Percentiles rank a stretch among this genome's conserved stretches.
Conservation (phyloP, 2,888 invertebrate species). For the Lordiphosa fenestrarum region DNA sequence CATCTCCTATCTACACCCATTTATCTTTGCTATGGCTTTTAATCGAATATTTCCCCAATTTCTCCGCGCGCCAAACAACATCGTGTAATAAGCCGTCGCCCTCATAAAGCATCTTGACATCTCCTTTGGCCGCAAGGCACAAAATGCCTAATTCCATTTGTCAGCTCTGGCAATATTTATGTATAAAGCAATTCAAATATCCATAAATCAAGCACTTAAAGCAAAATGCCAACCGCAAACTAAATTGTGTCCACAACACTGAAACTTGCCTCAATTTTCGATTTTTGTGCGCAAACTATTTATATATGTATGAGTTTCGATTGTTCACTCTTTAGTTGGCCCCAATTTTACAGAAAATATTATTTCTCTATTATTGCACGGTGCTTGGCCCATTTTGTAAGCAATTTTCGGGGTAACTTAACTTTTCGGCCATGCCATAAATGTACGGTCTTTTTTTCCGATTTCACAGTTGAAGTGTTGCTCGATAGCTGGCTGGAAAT, state of each 20-base stretch:
- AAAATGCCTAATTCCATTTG: slow-evolving; percentile 68
- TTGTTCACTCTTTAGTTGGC: slow-evolving; percentile 7
- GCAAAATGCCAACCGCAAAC: slow-evolving; percentile 39
- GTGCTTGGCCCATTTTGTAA: slow-evolving; percentile 15
- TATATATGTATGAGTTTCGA: slow-evolving; percentile 5
- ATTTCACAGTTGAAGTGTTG: slow-evolving; percentile 71
- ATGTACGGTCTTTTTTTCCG: slow-evolving; percentile 35
- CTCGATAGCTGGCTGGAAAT: slow-evolving; percentile 58
- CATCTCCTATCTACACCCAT: too few species aligned
- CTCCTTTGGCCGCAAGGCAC: slow-evolving; percentile 37
- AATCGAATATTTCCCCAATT: neutral
- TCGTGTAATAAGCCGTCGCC: slow-evolving; percentile 42
- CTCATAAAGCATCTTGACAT: slow-evolving; percentile 60
- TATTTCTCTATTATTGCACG: slow-evolving; percentile 11
- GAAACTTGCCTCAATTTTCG: slow-evolving; percentile 3
- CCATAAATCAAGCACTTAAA: slow-evolving; percentile 68
- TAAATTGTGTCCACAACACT: slow-evolving; percentile 7
- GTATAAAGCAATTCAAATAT: slow-evolving; percentile 64
- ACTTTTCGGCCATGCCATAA: slow-evolving; percentile 10
- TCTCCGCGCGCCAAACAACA: slow-evolving; percentile 13
- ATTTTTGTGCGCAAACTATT: slow-evolving; percentile 4
- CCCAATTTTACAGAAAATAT: slow-evolving; percentile 14
- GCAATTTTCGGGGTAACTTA: slow-evolving; percentile 6
- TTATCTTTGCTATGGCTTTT: slow-evolving; percentile 4
- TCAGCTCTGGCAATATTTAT: slow-evolving; percentile 67